Evolutionary conservation across 2,888 invertebrate genomes (phyloP).

Genomic region (Meiosimyza decipiens): DNA sequence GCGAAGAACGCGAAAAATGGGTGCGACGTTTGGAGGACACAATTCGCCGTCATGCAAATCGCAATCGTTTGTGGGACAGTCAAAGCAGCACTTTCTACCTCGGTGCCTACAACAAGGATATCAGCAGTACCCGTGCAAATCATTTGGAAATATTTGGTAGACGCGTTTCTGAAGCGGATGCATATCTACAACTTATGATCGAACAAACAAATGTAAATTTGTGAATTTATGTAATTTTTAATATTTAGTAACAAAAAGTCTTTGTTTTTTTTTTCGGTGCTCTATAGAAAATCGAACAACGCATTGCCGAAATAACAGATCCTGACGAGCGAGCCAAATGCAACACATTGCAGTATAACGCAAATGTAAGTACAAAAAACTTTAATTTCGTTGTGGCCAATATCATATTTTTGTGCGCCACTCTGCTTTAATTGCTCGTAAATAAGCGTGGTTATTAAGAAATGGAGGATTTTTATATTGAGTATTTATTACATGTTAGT

Average conservation of each 20-base stretch:
- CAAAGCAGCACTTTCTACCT: slow-evolving; percentile 61
- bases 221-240: slow-evolving; percentile 7
- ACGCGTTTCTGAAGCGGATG: slow-evolving; percentile 94
- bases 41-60: slow-evolving; percentile 83
- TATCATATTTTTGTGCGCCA: too few species aligned
- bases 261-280: slow-evolving; percentile 23
- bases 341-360: slow-evolving; percentile 78
- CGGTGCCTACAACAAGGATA: slow-evolving; percentile 69
- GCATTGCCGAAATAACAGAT: slow-evolving; percentile 74
- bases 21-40: slow-evolving; percentile 95
- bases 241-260: neutral
- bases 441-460: too few species aligned
- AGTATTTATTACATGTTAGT: too few species aligned
- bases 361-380: slow-evolving; percentile 74
- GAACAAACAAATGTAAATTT: slow-evolving; percentile 83
- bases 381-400: too few species aligned
- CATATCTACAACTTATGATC: slow-evolving; percentile 94
- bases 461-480: too few species aligned
- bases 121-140: slow-evolving; percentile 60
- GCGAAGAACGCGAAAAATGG: slow-evolving; percentile 96
- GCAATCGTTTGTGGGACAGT: slow-evolving; percentile 66
- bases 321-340: slow-evolving; percentile 77
- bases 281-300: slow-evolving; percentile 74
- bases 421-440: too few species aligned
- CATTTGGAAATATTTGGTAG: slow-evolving; percentile 81